Evolutionary conservation across 2,113 vertebrate genomes (phyloP), one percentile per base, ranked within the genome.

Genomic region (Ochotona princeps): DNA sequence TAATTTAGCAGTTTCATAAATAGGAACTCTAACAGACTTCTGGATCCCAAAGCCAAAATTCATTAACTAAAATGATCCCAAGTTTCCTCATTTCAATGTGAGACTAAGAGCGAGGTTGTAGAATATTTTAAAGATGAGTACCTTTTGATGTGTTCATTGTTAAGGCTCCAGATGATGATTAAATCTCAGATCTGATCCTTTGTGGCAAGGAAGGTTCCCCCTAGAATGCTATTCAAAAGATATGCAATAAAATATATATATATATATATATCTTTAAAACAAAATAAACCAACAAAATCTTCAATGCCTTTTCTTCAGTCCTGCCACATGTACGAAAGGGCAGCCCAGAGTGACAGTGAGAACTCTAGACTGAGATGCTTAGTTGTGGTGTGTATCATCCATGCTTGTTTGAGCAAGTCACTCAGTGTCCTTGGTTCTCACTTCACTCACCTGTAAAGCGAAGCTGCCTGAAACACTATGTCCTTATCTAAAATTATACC

Each of bases 21-120:
- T 28, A 87, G 67, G 47, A 80, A 57, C 90, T 88, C 63, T 91
- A 89, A 89, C 65, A 93, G 63, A 85, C 25, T 72, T 95, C 88
- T 92, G 74, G 66, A 84, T 92, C 12, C 23, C 63, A 70, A 69
- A 80, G 61, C 84, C 69, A 92, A 94, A 87, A 83, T 60, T 83
- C 51, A 93, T 60, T 89, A 87, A 10, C 47, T 89, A 82, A 83
- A 89, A 63, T 79, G 61, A 95, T 75, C 66, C 25, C 79, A 74
- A 57, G 63, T 79, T 80, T 95, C 54, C 32, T 74, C 28, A 61
- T 88, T 49, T 93, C 25, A 86, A 86, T 32, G 25, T 28, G 60
- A 70, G 30, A 67, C 63, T 72, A 82, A 87, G 65, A 60, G 49
- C 8, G 47, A 94, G 23, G 51, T 51, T 88, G 63, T 89, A 35